Percentiles rank a stretch among this genome's conserved stretches.
These are phyloP conservation scores for Limnephilus rhombicus DNA, from an alignment of 2,888 invertebrate genomes.

Conservation along the genomic window DNA sequence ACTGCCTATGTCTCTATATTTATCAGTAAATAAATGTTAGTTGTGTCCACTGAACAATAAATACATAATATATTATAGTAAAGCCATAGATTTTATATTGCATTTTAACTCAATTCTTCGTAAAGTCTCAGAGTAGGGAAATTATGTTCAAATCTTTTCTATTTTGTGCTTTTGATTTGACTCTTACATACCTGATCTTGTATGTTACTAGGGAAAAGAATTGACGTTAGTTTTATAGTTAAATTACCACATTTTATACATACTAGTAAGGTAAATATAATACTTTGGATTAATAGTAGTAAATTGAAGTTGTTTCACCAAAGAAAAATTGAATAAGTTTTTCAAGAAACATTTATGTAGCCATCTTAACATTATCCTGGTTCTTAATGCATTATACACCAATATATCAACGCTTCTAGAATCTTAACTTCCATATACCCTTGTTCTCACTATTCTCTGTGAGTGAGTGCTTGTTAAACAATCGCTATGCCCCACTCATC, in stretches of 20 bases:
- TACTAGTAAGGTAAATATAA: conserved; percentile 24
- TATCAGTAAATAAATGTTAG: background rate
- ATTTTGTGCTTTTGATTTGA: conserved; percentile 4
- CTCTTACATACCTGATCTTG: conserved; percentile 2
- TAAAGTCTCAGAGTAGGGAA: background rate
- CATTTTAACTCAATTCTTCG: background rate
- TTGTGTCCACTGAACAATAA: background rate
- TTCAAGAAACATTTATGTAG: background rate
- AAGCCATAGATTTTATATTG: conserved; percentile 1
- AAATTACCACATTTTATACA: conserved; percentile 20
- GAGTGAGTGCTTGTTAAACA: background rate
- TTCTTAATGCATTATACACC: background rate
- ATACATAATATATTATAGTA: background rate
- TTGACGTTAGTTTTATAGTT: conserved; percentile 17
- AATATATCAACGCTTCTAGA: background rate
- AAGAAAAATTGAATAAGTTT: background rate
- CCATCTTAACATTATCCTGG: background rate
- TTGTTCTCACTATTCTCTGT: background rate
- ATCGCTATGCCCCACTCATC: background rate
- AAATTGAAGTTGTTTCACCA: conserved; percentile 6
- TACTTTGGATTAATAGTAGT: conserved; percentile 17
- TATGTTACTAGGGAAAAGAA: conserved; percentile 13
- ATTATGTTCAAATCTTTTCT: background rate
- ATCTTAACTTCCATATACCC: background rate
- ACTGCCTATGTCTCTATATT: background rate